phyloP scores from a whole-genome alignment of 2,888 invertebrate genomes.

The Pyralis farinalis region DNA sequence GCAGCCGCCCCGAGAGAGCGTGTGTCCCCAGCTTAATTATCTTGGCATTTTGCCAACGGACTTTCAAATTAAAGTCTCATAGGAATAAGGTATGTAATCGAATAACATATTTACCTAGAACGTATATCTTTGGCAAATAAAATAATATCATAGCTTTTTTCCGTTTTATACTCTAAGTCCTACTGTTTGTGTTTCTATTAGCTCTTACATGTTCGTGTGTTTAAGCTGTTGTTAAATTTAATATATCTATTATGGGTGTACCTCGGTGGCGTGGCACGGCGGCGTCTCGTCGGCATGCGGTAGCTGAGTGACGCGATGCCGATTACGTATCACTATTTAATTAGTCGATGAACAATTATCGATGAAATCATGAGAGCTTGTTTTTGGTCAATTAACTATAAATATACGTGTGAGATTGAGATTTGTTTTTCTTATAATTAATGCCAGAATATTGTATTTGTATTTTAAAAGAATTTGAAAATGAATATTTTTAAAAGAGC shows the following conservation, averaged over 20 bases:
- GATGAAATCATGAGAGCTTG: constrained; percentile 48
- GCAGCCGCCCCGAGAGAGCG: constrained; percentile 77
- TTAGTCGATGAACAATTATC: constrained; percentile 40
- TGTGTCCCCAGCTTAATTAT: constrained; percentile 70
- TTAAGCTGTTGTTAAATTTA: constrained; percentile 36
- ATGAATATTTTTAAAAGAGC: no score
- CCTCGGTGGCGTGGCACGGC: constrained; percentile 48
- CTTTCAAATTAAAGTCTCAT: constrained; percentile 26
- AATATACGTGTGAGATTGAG: no score
- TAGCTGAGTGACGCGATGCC: constrained; percentile 55
- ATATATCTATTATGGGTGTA: constrained; percentile 74
- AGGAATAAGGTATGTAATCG: constrained; percentile 46
- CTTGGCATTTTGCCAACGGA: constrained; percentile 22
- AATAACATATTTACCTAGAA: constrained; percentile 23
- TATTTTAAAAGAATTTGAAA: no score
- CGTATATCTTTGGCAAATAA: constrained; percentile 40
- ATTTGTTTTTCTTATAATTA: no score
- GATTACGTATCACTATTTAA: constrained; percentile 57
- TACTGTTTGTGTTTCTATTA: no score
- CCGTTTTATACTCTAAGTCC: constrained; percentile 22
- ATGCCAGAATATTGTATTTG: no score
- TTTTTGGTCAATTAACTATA: constrained; percentile 20
- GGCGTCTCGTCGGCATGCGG: no score
- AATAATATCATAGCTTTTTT: constrained; percentile 23
- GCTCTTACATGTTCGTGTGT: constrained; percentile 7